Base-by-base conservation (phyloP, 23 tunicate species). In the Corella eumyota region DNA sequence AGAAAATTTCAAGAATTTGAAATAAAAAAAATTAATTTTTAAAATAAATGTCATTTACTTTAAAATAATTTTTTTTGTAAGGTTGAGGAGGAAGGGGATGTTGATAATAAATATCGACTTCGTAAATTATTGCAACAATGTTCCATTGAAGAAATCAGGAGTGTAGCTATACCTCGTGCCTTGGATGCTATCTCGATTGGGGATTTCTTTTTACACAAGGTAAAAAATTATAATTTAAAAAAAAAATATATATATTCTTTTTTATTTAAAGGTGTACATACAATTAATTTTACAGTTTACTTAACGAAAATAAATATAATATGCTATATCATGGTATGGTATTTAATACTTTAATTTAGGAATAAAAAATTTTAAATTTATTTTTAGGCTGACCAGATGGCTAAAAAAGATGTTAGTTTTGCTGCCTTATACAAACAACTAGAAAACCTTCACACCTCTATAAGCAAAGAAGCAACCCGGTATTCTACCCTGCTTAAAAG, bases 101-200 rank as follows among this genome's bases (percentile, higher is more conserved):
- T 88, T 13, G 96, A 88, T 66, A 88, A 88, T 64, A 72, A 78
- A 68, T 78, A 78, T 35, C 62, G 88, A 56, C 61, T 88, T 22
- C 76, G 88, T 7, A 88, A 88, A 37, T 63, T 88, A 24, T 63
- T 88, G n/a, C 80, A 88, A 38, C 96, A 88, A 33, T 88, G 96
- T 64, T 72, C 96, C 3, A 68, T 83, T 33, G 96, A 88, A 25
- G 96, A 88, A 56, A 88, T 88, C 30, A 58, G 72, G 33, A 88
- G 81, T 48, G 88, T 88, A 25, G 73, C 85, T 0, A 34, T 88
- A 19, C 96, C 96, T 0, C 73, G 76, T 58, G 96, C 96, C 0
- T 65, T 88, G 25, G 77, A 78, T 20, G 37, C 59, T 48, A 71
- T 88, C n/a, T 46, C 78, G 13, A n/a, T 88, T 45, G 96, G 88